These are phyloP conservation scores for Melikaiella ostensackeni DNA, from an alignment of 2,888 invertebrate genomes.

Conservation along the genomic window DNA sequence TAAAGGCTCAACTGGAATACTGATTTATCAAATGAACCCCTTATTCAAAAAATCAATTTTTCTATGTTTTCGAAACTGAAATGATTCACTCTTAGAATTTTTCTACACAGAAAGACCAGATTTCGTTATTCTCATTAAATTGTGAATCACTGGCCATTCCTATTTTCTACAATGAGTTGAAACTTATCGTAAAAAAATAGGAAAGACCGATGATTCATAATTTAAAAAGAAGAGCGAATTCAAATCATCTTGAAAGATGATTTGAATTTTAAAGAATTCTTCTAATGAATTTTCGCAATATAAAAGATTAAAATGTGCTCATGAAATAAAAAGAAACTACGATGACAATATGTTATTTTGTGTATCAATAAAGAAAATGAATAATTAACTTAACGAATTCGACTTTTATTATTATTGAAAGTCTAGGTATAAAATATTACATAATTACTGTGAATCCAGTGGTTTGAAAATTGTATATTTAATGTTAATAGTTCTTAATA, in stretches of 20 bases:
- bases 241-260: neutral
- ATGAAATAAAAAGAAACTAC: neutral
- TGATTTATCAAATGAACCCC: neutral
- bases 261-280: neutral
- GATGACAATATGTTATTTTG: neutral
- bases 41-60: neutral
- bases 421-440: no score
- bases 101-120: neutral
- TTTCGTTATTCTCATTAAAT: neutral
- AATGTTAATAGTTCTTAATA: neutral
- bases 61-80: neutral
- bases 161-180: neutral
- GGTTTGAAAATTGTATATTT: neutral
- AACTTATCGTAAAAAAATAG: neutral
- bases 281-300: no score
- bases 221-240: neutral
- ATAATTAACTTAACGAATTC: neutral
- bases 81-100: neutral
- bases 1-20: neutral
- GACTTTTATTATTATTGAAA: neutral
- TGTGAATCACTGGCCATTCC: neutral
- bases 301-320: neutral
- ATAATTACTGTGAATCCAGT: no score
- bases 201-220: neutral
- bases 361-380: neutral